Evolutionary conservation across 2,888 invertebrate genomes (phyloP).

Genomic region (Orthosia gracilis): DNA sequence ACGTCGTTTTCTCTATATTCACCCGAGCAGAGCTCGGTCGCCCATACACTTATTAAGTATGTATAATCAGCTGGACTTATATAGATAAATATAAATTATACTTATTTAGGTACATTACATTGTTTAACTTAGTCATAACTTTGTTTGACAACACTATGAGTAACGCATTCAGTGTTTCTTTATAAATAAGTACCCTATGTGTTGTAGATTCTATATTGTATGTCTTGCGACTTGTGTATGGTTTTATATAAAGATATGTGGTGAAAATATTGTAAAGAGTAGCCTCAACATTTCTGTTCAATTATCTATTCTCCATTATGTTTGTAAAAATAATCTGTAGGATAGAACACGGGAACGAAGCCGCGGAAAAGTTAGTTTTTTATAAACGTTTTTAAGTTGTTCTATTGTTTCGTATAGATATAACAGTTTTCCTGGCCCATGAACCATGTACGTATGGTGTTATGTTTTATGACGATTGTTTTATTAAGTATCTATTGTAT

Average conservation of each 20-base stretch:
- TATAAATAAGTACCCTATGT: neutral
- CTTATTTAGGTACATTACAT: neutral
- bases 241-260: neutral
- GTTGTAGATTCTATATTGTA: neutral
- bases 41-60: no score
- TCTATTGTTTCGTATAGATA: neutral
- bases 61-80: constrained; percentile 23
- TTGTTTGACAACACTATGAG: constrained; percentile 12
- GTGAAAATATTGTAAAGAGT: neutral
- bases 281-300: neutral
- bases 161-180: neutral
- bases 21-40: no score
- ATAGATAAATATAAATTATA: constrained; percentile 14
- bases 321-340: no score
- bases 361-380: no score
- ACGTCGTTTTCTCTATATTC: no score
- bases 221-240: neutral
- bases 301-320: neutral
- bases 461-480: constrained; percentile 8
- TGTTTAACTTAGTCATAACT: constrained; percentile 10
- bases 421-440: neutral
- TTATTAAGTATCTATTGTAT: constrained; percentile 21
- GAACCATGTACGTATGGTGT: neutral
- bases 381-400: neutral
- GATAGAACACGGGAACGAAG: no score